Evolutionary conservation across 2,797 vertebrate species (phyloP), one percentile per base, ranked within the genome.

Genomic region (Danionella dracula): DNA sequence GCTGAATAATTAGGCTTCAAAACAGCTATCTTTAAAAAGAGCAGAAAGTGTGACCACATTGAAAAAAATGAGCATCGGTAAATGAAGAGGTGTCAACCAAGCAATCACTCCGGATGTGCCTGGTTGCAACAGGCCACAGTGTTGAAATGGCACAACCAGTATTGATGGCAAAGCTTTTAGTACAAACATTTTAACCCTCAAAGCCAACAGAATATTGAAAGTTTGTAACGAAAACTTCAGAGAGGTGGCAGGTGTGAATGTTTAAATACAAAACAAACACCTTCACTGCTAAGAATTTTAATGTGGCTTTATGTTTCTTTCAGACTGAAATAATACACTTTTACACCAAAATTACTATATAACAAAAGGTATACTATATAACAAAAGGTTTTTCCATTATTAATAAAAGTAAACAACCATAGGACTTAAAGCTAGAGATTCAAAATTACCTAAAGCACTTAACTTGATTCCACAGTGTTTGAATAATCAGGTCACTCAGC

Each of bases 211-310:
- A 4, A 38, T 17, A 17, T 0, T 20, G 29, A 45, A 65, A 55
- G 50, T 29, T 55, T 1, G 42, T 23, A 11, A 54, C 13, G 10
- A 31, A 65, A 8, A 17, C 23, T 54, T 64, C 13, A 23, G 17
- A 15, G 44, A 0, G 27, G 38, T 27, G 13, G 15, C 45, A 0
- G 38, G 38, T 27, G 51, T 17, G 11, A 32, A 54, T 37, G 31
- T 64, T 21, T 42, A 10, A 53, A 23, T 9, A 32, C 2, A 54
- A n/a, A 23, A n/a, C 41, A 34, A 54, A 64, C 61, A 54, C 61
- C 61, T 54, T 42, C 49, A 65, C 40, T 1, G 9, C 4, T 45
- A 27, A n/a, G n/a, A n/a, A n/a, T n/a, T n/a, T n/a, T n/a, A n/a
- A n/a, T n/a, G n/a, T n/a, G n/a, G n/a, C n/a, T n/a, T n/a, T n/a